Evolutionary conservation across 2,888 invertebrate species (phyloP), one percentile per base, ranked within the genome.

Genomic region (Drosophila ustulata): DNA sequence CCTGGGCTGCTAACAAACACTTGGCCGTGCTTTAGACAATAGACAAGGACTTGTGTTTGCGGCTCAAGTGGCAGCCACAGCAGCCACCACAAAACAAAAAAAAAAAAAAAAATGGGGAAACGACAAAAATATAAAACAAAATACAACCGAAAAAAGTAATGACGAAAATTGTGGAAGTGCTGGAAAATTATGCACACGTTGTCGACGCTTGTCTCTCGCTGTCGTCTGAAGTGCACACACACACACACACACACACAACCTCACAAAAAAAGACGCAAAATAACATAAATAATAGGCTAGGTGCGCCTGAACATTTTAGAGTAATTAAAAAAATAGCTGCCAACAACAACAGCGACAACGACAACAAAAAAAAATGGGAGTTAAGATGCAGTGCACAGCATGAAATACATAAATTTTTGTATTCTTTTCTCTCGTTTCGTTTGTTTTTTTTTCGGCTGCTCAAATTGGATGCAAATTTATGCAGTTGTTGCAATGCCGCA

Each of bases 1-100:
- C 26, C 37, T n/a, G 32, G 70, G 71, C 75, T 78, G 82, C 81
- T 77, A 81, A 83, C 87, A 85, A 84, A 87, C 84, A 88, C 88
- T 88, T 88, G 86, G 80, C 81, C 86, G 86, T 88, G 85, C 83
- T 88, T 78, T 82, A 86, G 83, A 86, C 88, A 88, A 88, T 86
- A 81, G 85, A 80, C 80, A 83, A 88, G 85, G 80, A 86, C 88
- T 86, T 69, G 83, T 83, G 86, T 83, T 81, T 83, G 82, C 81
- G 80, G 83, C 88, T 88, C 85, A 86, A 86, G 85, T 86, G 85
- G 86, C 83, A 88, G 76, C 85, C 79, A 51, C 77, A 74, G 46
- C 34, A 34, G 34, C 34, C 9, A 9, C 34, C 34, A 3, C 41
- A 46, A 57, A 47, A 43, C 51, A 4, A 43, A 37, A 3, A 30